Percentiles rank a stretch among this genome's conserved stretches.
These are phyloP conservation scores for Yponomeuta plumbellus DNA, from an alignment of 2,888 invertebrate genomes.

Conservation along the genomic window DNA sequence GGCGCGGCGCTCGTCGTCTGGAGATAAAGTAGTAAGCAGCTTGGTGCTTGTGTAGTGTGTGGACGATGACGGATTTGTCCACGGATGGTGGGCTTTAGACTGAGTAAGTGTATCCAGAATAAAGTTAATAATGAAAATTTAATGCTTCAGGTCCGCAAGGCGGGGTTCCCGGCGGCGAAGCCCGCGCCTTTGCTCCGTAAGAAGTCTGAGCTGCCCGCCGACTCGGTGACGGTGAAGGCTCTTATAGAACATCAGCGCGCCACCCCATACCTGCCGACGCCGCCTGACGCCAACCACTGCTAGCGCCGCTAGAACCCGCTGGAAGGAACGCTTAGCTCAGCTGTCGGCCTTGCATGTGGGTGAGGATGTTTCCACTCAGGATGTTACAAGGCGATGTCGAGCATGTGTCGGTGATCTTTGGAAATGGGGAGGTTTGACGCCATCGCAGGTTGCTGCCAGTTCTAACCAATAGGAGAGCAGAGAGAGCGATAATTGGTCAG, in stretches of 20 bases:
- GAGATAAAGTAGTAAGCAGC: too few species aligned
- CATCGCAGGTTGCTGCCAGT: not conserved
- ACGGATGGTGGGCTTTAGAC: too few species aligned
- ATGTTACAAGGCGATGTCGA: not conserved
- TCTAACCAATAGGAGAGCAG: not conserved
- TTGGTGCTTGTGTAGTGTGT: too few species aligned
- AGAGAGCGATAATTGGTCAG: not conserved
- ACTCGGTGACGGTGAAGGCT: constrained; percentile 92
- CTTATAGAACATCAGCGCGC: constrained; percentile 94
- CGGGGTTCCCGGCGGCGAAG: constrained; percentile 75
- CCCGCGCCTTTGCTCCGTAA: constrained; percentile 93
- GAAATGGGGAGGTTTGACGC: not conserved
- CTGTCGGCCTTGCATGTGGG: not conserved
- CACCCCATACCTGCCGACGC: constrained; percentile 91
- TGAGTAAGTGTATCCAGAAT: too few species aligned
- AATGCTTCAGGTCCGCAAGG: constrained; percentile 79
- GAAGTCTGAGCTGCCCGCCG: constrained; percentile 97
- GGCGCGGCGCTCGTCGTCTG: too few species aligned
- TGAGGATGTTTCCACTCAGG: not conserved
- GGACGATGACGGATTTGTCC: too few species aligned
- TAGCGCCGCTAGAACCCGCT: constrained; percentile 63
- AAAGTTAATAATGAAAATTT: too few species aligned
- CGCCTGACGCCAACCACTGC: constrained; percentile 92
- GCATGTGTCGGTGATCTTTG: not conserved
- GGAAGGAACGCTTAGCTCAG: not conserved